Evolutionary conservation across 1,140 invertebrate species (phyloP), one percentile per base, ranked within the genome.

Genomic region (Hycleus phaleratus): DNA sequence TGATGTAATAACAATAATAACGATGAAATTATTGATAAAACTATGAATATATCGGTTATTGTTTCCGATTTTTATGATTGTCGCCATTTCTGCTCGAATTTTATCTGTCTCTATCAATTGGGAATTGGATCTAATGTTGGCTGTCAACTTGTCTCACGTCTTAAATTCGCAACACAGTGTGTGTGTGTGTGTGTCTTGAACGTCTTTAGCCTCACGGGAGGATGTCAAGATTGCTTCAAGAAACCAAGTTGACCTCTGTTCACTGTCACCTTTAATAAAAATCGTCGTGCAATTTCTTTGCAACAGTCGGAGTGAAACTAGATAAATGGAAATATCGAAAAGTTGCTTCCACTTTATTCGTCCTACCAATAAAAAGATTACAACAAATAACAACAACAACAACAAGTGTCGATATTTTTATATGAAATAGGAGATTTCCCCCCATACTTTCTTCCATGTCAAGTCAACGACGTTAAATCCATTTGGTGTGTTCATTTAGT

Each of bases 401-500:
- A 46, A n/a, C 46, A 46, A 56, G 10, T 56, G 54, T 57, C 40
- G 38, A 50, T 57, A 44, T 38, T 44, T 24, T 57, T 45, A 42
- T 5, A 11, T 42, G 40, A 11, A 11, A n/a, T n/a, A 11, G 9
- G 5, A 2, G 40, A 10, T 46, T 38, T 44, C 38, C 46, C 10
- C 18, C 43, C 24, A 43, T 39, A 26, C 47, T 43, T 49, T 57
- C 60, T 65, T 63, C 63, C 67, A 5, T 32, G 7, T 32, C 32
- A 32, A 32, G 7, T 0, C 18, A 40, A 52, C 49, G 67, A 65
- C 63, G 54, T 54, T 63, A 62, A 67, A 60, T 57, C 68, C 62
- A 68, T 69, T 65, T 65, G 61, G 44, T 24, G 62, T 68, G 64
- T 69, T 69, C 66, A 69, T 71, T 71, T 71, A 67, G 63, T 69